These are phyloP conservation scores for Drosophila yooni DNA, from an alignment of 2,888 invertebrate species.

Conservation along the genomic window DNA sequence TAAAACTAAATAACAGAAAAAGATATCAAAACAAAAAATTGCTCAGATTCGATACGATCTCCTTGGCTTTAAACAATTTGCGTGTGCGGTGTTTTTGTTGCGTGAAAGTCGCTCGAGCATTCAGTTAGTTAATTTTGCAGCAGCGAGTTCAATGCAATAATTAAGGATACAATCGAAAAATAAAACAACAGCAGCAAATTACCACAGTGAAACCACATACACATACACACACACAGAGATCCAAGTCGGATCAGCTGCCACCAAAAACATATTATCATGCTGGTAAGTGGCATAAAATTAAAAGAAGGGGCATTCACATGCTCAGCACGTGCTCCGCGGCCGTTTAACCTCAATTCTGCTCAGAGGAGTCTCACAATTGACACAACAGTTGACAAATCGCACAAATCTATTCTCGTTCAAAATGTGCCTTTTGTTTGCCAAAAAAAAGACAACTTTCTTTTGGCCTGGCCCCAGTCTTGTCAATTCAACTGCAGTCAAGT, in stretches of 20 bases:
- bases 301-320: constrained; percentile 34
- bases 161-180: constrained; percentile 55
- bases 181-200: constrained; percentile 23
- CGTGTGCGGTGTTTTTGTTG: constrained; percentile 57
- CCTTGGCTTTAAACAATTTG: constrained; percentile 58
- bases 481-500: constrained; percentile 13
- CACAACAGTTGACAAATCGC: constrained; percentile 24
- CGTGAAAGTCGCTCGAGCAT: constrained; percentile 73
- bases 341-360: constrained; percentile 57
- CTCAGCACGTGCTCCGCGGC: constrained; percentile 55
- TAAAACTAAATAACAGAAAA: constrained; percentile 1
- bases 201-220: constrained; percentile 24
- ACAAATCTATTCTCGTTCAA: constrained; percentile 30
- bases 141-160: constrained; percentile 64
- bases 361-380: constrained; percentile 44
- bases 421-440: constrained; percentile 29
- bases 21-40: constrained; percentile 20
- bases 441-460: constrained; percentile 67
- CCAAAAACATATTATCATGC: constrained; percentile 33
- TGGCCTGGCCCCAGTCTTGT: constrained; percentile 14
- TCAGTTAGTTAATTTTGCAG: constrained; percentile 34
- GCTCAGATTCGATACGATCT: constrained; percentile 17
- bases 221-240: not conserved
- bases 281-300: constrained; percentile 41
- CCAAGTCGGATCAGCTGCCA: constrained; percentile 12